Evolutionary conservation across 1,140 invertebrate genomes (phyloP).

Genomic region (Penaeus indicus): DNA sequence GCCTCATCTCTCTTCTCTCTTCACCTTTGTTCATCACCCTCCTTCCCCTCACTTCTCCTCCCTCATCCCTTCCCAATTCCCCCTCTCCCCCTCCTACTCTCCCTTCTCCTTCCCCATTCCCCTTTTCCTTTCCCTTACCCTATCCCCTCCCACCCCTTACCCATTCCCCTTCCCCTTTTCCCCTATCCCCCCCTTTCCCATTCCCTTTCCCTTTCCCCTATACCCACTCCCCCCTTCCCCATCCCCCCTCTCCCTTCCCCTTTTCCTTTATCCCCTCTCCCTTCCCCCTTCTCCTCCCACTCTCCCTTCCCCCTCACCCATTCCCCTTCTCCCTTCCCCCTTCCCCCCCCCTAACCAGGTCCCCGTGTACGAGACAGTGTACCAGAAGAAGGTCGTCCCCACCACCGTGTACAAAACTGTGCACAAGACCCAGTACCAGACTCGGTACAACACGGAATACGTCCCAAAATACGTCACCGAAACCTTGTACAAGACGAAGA

Average conservation of each 20-base stretch:
- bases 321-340: neutral
- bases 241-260: neutral
- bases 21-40: too few species aligned
- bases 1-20: too few species aligned
- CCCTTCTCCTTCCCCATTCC: too few species aligned
- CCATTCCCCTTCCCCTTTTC: too few species aligned
- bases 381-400: conserved; percentile 40
- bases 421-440: conserved; percentile 27
- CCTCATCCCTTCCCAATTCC: too few species aligned
- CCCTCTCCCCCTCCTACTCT: too few species aligned
- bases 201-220: neutral
- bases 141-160: too few species aligned
- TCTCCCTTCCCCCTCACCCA: neutral
- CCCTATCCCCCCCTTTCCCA: neutral
- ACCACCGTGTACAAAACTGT: conserved; percentile 35
- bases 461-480: conserved; percentile 40
- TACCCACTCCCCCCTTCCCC: neutral
- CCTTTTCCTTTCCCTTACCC: too few species aligned
- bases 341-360: neutral
- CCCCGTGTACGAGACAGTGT: conserved; percentile 37
- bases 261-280: too few species aligned
- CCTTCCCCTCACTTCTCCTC: too few species aligned
- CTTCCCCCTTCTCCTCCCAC: neutral
- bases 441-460: conserved; percentile 43
- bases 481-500: conserved; percentile 27